These are phyloP conservation scores for Heliconius ismenius DNA, from an alignment of 2,888 invertebrate species.

Conservation along the genomic window DNA sequence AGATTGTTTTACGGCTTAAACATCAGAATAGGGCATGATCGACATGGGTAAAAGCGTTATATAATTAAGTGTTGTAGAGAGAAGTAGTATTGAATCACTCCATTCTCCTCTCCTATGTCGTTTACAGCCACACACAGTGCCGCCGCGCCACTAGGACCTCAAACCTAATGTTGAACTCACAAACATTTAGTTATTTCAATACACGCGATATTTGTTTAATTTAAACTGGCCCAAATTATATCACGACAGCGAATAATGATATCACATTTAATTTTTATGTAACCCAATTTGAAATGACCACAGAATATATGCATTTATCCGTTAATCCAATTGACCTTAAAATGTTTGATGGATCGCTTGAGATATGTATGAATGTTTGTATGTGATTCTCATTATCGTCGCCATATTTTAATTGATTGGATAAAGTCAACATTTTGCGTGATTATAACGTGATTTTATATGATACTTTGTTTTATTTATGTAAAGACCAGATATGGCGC, in stretches of 20 bases:
- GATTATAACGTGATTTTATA: not conserved
- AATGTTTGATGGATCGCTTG: slow-evolving; percentile 7
- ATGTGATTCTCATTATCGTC: not conserved
- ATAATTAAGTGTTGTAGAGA: not conserved
- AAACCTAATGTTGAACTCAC: not conserved
- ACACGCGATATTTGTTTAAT: not conserved
- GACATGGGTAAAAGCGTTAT: too few species aligned
- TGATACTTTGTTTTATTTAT: not conserved
- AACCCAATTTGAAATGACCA: slow-evolving; percentile 38
- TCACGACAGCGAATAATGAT: slow-evolving; percentile 4
- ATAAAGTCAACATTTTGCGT: not conserved
- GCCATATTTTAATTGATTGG: slow-evolving; percentile 1
- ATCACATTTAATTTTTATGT: not conserved
- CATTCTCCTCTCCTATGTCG: too few species aligned
- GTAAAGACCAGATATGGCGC: too few species aligned
- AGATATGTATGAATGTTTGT: not conserved
- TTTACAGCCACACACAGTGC: not conserved
- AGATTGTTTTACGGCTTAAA: too few species aligned
- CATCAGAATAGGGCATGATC: too few species aligned
- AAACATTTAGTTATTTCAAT: not conserved
- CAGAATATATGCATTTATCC: not conserved
- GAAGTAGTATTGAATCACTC: too few species aligned
- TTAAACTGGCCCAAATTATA: not conserved
- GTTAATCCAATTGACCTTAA: slow-evolving; percentile 11
- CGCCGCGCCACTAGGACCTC: not conserved